A percentile compares a stretch with the other conserved stretches of the same genome.
phyloP scores from a whole-genome alignment of 2,888 invertebrate species.

The Chrysomela aeneicollis region DNA sequence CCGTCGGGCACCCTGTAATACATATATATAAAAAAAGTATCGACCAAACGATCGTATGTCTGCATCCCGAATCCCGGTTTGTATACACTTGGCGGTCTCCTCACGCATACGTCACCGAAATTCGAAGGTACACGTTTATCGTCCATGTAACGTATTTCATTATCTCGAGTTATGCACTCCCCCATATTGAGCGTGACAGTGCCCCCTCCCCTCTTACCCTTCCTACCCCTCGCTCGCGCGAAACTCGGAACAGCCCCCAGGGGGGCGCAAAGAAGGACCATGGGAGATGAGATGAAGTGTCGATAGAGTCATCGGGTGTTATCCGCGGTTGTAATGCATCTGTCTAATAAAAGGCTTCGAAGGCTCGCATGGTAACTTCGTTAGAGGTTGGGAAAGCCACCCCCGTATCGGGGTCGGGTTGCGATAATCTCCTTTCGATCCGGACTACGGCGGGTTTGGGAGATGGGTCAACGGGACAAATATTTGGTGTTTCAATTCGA shows the following conservation, averaged over 20 bases:
- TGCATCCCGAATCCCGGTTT: not conserved
- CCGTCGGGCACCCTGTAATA: too few species aligned
- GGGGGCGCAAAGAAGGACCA: slow-evolving; percentile 14
- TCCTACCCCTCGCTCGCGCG: not conserved
- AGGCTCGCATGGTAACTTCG: not conserved
- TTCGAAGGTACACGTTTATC: slow-evolving; percentile 16
- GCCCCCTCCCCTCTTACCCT: slow-evolving; percentile 11
- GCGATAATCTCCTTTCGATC: not conserved
- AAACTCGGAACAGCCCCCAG: not conserved
- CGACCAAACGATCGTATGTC: not conserved
- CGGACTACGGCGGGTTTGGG: too few species aligned
- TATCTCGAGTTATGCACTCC: slow-evolving; percentile 6
- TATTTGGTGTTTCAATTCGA: too few species aligned
- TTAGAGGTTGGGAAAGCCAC: not conserved
- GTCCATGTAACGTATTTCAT: slow-evolving; percentile 18
- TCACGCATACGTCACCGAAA: slow-evolving; percentile 5
- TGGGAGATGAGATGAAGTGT: slow-evolving; percentile 22
- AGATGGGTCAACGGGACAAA: too few species aligned
- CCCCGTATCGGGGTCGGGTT: not conserved
- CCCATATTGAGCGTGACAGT: slow-evolving; percentile 20
- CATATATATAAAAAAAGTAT: too few species aligned
- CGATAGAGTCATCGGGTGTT: slow-evolving; percentile 8
- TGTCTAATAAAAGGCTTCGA: slow-evolving; percentile 15
- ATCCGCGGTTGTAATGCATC: slow-evolving; percentile 20
- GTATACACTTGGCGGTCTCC: not conserved